Base-by-base conservation (phyloP, 2,797 vertebrate species). In the Gorsachius magnificus region DNA sequence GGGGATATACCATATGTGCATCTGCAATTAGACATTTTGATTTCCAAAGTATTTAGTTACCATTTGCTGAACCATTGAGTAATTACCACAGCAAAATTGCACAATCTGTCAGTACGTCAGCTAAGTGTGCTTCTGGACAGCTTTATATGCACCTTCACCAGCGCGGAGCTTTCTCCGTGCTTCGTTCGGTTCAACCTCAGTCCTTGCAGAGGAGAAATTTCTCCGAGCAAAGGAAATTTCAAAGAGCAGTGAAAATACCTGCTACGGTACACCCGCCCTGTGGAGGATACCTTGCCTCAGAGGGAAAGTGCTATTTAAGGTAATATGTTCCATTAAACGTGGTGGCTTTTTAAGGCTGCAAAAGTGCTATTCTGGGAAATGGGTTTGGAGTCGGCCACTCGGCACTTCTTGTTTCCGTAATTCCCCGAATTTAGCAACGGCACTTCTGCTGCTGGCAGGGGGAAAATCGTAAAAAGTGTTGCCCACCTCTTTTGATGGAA, bases 11-110 rank as follows among this genome's bases (percentile, higher is more conserved):
- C 97, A 97, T 97, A 97, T 97, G 97, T 96, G 96, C 74, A 2
- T 43, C 91, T 77, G 97, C 96, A 97, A 97, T 97, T 97, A 97
- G 96, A 97, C 96, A 48, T 97, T 97, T 96, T 95, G 93, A 96
- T 97, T 97, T 97, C 96, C 94, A 61, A n/a, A 97, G 97, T 94
- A 96, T 97, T 97, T 97, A 97, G 96, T 97, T 97, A 97, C 97
- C 96, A 97, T 96, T 97, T 97, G 97, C 97, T 97, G 97, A 97
- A 97, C 96, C 97, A 97, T 97, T 97, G 97, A 97, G 96, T 96
- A 97, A 97, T 97, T 97, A 97, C 97, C 96, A 93, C 56, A 28
- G 97, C 94, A 96, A 84, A 97, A 97, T 96, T 93, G 93, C 97
- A 94, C 97, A 97, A 97, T 96, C 97, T 97, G 97, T 97, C 96